Base-by-base conservation (phyloP, 2,797 vertebrate species). In the Chelidonichthys spinosus region DNA sequence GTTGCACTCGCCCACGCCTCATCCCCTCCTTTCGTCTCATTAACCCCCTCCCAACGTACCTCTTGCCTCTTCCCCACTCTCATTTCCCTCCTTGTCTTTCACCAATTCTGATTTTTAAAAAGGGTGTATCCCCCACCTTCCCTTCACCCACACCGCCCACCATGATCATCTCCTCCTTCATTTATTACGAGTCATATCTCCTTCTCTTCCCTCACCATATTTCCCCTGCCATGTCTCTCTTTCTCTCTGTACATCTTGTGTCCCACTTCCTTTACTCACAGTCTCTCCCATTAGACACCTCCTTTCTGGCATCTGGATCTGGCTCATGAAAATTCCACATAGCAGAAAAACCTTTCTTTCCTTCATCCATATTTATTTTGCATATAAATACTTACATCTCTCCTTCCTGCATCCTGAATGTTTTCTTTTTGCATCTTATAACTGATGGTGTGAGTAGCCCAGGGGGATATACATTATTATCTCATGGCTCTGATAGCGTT, bases 1-100 rank as follows among this genome's bases (percentile, higher is more conserved):
- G 74, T 82, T 86, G 82, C 79, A 72, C 72, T 74, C 62, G 36
- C 89, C 86, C 77, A 87, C 84, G 75, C 87, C 73, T 83, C 74
- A 50, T 78, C 76, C 81, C 63, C 84, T 81, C 78, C 67, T 66
- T 71, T 70, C 36, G 1, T 61, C 59, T 84, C 61, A 33, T 73
- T 64, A 35, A 18, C 39, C 44, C 37, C 4, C 17, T 40, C 33
- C 32, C 58, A 18, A 50, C 44, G 25, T 37, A 75, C 52, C 64
- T 61, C 75, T 62, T 25, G 6, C 49, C 55, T 77, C 62, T 56
- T 70, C 42, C 56, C 46, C 35, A 18, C 44, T 69, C 63, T 47
- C 3, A 18, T 84, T 84, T 76, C 69, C 13, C 62, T 18, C 25
- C 6, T 37, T 25, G 40, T 46, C 18, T 75, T 62, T 53, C 70